Percentiles rank a stretch among this genome's conserved stretches.
phyloP scores from a whole-genome alignment of 1,140 invertebrate genomes.

The Platyura marginata region DNA sequence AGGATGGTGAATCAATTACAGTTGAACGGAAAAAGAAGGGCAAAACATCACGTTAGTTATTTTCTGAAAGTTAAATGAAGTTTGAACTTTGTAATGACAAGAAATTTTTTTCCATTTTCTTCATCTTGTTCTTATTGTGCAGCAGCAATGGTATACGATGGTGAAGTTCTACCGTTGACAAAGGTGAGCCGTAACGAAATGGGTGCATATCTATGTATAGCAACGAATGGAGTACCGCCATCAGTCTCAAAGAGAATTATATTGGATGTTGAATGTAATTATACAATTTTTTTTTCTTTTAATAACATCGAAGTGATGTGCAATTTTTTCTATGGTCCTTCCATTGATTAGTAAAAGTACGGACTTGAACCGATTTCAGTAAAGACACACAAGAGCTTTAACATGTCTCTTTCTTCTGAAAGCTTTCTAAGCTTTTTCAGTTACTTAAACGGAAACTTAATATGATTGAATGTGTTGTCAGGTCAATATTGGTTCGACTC shows the following conservation, averaged over 20 bases:
- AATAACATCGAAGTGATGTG: too few species aligned
- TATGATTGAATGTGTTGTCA: too few species aligned
- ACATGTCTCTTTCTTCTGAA: too few species aligned
- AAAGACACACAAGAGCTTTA: too few species aligned
- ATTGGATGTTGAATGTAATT: conserved; percentile 80
- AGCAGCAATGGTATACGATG: conserved; percentile 54
- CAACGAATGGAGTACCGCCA: conserved; percentile 67
- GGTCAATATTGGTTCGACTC: too few species aligned
- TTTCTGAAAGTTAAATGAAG: too few species aligned
- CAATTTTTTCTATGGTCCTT: too few species aligned
- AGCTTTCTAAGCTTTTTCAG: too few species aligned
- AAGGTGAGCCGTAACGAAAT: conserved; percentile 70
- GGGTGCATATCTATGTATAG: conserved; percentile 70
- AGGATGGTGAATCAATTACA: conserved; percentile 68
- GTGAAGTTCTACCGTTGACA: conserved; percentile 61
- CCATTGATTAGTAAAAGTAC: too few species aligned
- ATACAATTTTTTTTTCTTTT: neutral
- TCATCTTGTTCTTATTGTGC: neutral
- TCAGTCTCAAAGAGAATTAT: conserved; percentile 76
- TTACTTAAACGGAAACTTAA: too few species aligned
- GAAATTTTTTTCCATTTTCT: neutral
- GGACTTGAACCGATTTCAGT: too few species aligned
- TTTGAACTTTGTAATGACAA: too few species aligned
- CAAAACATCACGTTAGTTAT: conserved; percentile 20
- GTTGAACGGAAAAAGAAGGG: conserved; percentile 69